Base-by-base conservation (phyloP, 2,113 vertebrate genomes). In the Dasyornis broadbenti region DNA sequence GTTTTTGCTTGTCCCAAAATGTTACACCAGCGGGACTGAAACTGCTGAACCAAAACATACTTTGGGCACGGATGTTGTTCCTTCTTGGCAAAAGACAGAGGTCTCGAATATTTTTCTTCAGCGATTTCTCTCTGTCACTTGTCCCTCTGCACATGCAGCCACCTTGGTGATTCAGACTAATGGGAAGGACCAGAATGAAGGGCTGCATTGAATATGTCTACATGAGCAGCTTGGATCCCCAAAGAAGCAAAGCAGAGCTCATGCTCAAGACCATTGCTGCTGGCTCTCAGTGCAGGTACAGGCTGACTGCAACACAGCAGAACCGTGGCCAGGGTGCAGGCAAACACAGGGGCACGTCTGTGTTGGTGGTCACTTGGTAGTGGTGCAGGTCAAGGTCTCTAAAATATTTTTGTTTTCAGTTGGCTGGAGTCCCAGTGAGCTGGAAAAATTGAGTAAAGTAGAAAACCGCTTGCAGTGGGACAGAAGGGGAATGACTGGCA, bases 81-180 rank as follows among this genome's bases (percentile, higher is more conserved):
- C 57, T 79, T 68, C 30, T 71, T 12, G 5, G 27, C 35, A n/a
- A 59, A 72, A 59, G 49, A 44, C 15, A 37, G 57, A 42, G 6
- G n/a, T 28, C 20, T 40, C 0, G 0, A 24, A 4, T 10, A 6
- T 53, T 88, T 87, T 65, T 57, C 7, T 7, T 73, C 28, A n/a
- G 69, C 64, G 22, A 13, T 53, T 40, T 80, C 68, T 47, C 24
- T 78, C n/a, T 54, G n/a, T 23, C 28, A 6, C 27, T 39, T 3
- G 1, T 75, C 16, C 19, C 65, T 79, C 23, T 76, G 57, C 53
- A 21, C 11, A 1, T 27, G 9, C 26, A 22, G 13, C 66, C 66
- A 23, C 20, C 15, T 63, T 0, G 0, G 30, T 39, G 35, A 11
- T 61, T 39, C 53, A n/a, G 37, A 16, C 33, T 42, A 22, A 35